These are phyloP conservation scores for Odontesthes bonariensis DNA, from an alignment of 2,113 vertebrate species.

Conservation along the genomic window DNA sequence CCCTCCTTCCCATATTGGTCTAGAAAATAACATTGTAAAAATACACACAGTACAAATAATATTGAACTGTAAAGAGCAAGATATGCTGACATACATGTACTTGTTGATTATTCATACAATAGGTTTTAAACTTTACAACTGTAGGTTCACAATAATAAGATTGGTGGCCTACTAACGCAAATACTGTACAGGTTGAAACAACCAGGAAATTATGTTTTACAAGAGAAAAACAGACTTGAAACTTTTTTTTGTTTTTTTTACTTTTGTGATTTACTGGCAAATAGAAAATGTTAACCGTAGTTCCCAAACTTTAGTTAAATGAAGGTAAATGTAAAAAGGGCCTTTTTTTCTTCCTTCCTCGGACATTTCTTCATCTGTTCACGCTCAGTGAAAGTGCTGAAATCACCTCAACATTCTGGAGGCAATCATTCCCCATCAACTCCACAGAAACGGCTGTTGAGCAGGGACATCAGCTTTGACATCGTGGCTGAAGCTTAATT, in stretches of 20 bases:
- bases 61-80: constrained; percentile 93
- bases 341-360: constrained; percentile 19
- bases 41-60: constrained; percentile 99
- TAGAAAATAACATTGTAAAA: constrained; percentile 99
- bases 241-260: constrained; percentile 43
- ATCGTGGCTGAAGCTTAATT: constrained; percentile 51
- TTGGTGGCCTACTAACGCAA: constrained; percentile 90
- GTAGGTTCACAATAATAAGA: constrained; percentile 84
- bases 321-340: constrained; percentile 44
- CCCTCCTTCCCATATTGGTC: constrained; percentile 74
- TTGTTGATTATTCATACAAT: constrained; percentile 94
- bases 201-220: constrained; percentile 90
- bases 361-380: constrained; percentile 60
- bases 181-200: constrained; percentile 90
- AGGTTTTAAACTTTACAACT: constrained; percentile 82
- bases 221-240: constrained; percentile 81
- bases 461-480: constrained; percentile 54
- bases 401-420: constrained; percentile 80
- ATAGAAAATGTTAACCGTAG: constrained; percentile 46
- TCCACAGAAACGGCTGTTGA: constrained; percentile 81
- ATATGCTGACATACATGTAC: constrained; percentile 92
- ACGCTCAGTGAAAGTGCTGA: constrained; percentile 84
- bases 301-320: constrained; percentile 19
- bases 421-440: constrained; percentile 69
- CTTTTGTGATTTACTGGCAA: constrained; percentile 53